Evolutionary conservation across 2,888 invertebrate genomes (phyloP), one percentile per base, ranked within the genome.

Genomic region (Thera obeliscata): DNA sequence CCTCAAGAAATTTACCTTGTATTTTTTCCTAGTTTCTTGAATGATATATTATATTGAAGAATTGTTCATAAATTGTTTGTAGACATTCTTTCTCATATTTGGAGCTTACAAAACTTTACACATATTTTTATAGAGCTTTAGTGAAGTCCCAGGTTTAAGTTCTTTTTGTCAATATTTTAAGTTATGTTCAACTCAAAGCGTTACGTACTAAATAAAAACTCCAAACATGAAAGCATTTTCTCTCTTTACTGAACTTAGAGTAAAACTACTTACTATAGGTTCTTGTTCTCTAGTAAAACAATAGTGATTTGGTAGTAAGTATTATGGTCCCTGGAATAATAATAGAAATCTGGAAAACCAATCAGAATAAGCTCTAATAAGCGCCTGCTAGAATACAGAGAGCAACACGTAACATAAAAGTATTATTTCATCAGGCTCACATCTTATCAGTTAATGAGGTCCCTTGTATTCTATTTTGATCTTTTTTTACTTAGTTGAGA

Each of bases 331-430:
- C 33, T 33, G 8, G 33, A 52, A 52, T 52, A 22, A 12, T 22
- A 22, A 22, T 22, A 22, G 50, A 6, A 50, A 52, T 50, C 12
- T 52, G 33, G 52, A 33, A 33, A 52, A 52, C 52, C 52, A 52
- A 52, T 52, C 52, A 52, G 52, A 52, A 52, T 8, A 52, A 33
- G 2, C 8, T 52, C 33, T 52, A 9, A 2, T 33, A 8, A 52
- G 33, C 52, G 69, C 73, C 73, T 69, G 9, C 52, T 46, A 60
- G 46, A 68, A 70, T 58, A 65, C 41, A 54, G 12, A 6, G 12
- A 63, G 66, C 71, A 70, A 59, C 11, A 41, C 9, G 43, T 9
- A 9, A 9, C 43, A 9, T 41, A 50, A 48, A 56, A 36, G 49
- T 60, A 48, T 55, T 46, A 55, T 52, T 64, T 9, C 6, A n/a